Base-by-base conservation (phyloP, 2,888 invertebrate genomes). In the Polymixis lichenea region DNA sequence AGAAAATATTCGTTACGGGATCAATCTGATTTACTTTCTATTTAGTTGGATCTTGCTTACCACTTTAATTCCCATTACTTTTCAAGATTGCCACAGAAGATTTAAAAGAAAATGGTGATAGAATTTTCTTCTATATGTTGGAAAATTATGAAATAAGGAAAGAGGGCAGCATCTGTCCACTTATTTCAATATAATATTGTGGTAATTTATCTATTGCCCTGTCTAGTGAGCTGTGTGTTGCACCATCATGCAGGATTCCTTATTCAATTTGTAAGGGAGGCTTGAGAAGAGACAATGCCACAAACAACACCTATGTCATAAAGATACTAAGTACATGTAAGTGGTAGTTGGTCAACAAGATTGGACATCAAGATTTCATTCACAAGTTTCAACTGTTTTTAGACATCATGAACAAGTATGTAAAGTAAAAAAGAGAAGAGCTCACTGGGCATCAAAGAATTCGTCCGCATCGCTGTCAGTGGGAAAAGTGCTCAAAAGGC, bases 141-240 rank as follows among this genome's bases (percentile, higher is more conserved):
- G 11, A 60, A 51, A 17, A 51, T 6, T 51, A 51, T 51, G 19
- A 51, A 51, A 38, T 11, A 53, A 38, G 22, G 22, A 25, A 70
- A 22, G 19, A 25, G 17, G 5, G 28, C 15, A 51, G n/a, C 38
- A 69, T 58, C 38, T 79, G 56, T 69, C 19, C 22, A n/a, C 56
- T 49, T 15, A 38, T n/a, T 43, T 75, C 19, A 43, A 11, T 19
- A n/a, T n/a, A 51, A 68, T 56, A 56, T 43, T 51, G 43, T 32
- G 49, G 43, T 51, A 58, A 58, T 46, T 79, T 53, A 70, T 70
- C 19, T 51, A 51, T 13, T 8, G 28, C 19, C 28, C 17, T 60
- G 51, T 22, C 43, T 25, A 22, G 25, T 79, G 8, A 1, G 58
- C 25, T 56, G 49, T 38, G 22, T 53, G 13, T 15, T 32, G 53